Evolutionary conservation across 2,113 vertebrate species (phyloP), one percentile per base, ranked within the genome.

Genomic region (Jaculus jaculus): DNA sequence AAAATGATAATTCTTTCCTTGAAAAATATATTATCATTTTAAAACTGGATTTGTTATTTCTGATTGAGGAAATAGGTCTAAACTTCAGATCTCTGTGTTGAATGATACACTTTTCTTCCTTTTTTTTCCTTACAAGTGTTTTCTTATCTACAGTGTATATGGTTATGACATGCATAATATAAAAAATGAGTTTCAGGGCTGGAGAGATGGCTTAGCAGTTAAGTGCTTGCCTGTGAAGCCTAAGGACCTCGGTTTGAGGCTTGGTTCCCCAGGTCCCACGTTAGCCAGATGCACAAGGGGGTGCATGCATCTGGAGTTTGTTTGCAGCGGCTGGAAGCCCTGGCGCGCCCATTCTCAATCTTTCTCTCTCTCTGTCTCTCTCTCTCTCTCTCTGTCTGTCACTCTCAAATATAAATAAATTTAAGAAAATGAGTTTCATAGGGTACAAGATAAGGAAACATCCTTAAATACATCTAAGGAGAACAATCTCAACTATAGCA

Each of bases 371-470:
- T n/a, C n/a, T n/a, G n/a, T n/a, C n/a, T n/a, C n/a, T n/a, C n/a
- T n/a, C n/a, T n/a, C n/a, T n/a, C n/a, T n/a, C n/a, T n/a, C n/a
- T n/a, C n/a, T n/a, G n/a, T n/a, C n/a, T n/a, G n/a, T n/a, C n/a
- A n/a, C n/a, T n/a, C n/a, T n/a, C n/a, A n/a, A n/a, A n/a, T n/a
- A n/a, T n/a, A n/a, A n/a, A n/a, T n/a, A n/a, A n/a, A n/a, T n/a
- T n/a, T n/a, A n/a, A 26, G 61, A 80, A 94, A 58, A 34, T 32
- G 17, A 87, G 4, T 61, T 61, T 89, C 39, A 71, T 39, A 65
- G 81, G 87, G 18, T 89, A n/a, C 1, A 84, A 73, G 34, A 54
- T 88, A 93, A 95, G 84, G 18, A 89, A 92, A 86, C 85, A 10
- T 68, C 80, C 66, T 82, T 82, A 69, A 92, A 58, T 23, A 24